Percentiles rank a stretch among this genome's conserved stretches.
Evolutionary conservation across 2,113 vertebrate genomes (phyloP).

Genomic region (Otus sunia): DNA sequence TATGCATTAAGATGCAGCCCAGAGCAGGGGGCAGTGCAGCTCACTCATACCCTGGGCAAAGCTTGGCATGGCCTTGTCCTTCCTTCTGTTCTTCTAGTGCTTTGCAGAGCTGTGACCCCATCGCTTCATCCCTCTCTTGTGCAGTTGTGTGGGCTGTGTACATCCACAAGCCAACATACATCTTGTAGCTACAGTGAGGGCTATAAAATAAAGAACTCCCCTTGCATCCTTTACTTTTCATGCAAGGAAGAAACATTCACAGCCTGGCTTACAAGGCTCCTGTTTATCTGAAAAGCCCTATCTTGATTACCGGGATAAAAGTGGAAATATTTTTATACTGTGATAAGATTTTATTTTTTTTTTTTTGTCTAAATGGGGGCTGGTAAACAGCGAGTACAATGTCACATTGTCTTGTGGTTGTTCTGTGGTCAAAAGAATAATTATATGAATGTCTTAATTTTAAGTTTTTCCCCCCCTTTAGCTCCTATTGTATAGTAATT

Average conservation of each 20-base stretch:
- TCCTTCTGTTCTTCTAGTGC: neutral
- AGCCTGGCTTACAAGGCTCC: neutral
- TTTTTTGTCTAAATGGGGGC: neutral
- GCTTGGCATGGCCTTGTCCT: neutral
- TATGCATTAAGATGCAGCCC: neutral
- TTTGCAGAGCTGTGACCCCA: neutral
- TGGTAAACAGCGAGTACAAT: neutral
- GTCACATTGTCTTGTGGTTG: neutral
- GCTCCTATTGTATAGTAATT: neutral
- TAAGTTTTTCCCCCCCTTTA: neutral
- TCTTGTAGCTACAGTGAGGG: neutral
- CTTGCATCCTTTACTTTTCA: neutral
- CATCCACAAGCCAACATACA: neutral
- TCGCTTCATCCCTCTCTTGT: neutral
- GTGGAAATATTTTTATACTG: constrained; percentile 8
- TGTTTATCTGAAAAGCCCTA: neutral
- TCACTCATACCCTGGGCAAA: accelerated
- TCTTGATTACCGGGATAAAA: constrained; percentile 19
- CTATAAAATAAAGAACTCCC: neutral
- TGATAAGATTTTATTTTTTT: neutral
- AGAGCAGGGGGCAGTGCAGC: neutral
- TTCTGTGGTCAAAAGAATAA: neutral
- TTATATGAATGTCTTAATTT: neutral
- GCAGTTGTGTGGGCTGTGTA: neutral
- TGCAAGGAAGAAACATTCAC: neutral